phyloP scores from a whole-genome alignment of 2,888 invertebrate genomes.

The Ellobium chinense region DNA sequence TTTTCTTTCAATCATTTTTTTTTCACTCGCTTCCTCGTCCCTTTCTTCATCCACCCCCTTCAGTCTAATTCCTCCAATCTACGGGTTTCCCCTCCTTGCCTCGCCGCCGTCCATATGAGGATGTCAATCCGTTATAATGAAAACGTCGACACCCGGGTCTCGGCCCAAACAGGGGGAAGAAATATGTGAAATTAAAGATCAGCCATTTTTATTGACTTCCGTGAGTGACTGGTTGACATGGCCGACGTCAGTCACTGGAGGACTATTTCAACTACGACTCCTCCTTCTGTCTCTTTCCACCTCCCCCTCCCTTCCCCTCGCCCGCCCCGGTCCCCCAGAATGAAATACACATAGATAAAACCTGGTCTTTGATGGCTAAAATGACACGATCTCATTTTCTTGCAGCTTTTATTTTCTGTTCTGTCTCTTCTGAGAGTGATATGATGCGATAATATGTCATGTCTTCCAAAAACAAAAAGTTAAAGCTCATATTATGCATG shows the following conservation, averaged over 20 bases:
- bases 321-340: background rate
- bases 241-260: background rate
- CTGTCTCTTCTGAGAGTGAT: too few relatives aligned
- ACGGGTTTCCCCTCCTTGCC: background rate
- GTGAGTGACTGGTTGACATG: background rate
- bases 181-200: conserved; percentile 37
- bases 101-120: conserved; percentile 32
- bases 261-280: background rate
- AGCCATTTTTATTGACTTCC: conserved; percentile 36
- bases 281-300: background rate
- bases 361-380: too few relatives aligned
- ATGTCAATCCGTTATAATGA: conserved; percentile 28
- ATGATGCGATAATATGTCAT: too few relatives aligned
- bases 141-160: background rate
- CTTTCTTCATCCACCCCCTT: background rate
- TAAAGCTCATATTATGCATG: too few relatives aligned
- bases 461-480: too few relatives aligned
- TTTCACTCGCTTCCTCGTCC: conserved; percentile 1
- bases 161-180: conserved; percentile 3
- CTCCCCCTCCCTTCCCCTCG: background rate
- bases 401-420: too few relatives aligned
- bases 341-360: too few relatives aligned
- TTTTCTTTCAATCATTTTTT: background rate
- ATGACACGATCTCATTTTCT: too few relatives aligned
- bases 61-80: conserved; percentile 9